Percentiles rank a stretch among this genome's conserved stretches.
Conservation (phyloP, 2,888 invertebrate genomes). For the Orchesellides sinensis region DNA sequence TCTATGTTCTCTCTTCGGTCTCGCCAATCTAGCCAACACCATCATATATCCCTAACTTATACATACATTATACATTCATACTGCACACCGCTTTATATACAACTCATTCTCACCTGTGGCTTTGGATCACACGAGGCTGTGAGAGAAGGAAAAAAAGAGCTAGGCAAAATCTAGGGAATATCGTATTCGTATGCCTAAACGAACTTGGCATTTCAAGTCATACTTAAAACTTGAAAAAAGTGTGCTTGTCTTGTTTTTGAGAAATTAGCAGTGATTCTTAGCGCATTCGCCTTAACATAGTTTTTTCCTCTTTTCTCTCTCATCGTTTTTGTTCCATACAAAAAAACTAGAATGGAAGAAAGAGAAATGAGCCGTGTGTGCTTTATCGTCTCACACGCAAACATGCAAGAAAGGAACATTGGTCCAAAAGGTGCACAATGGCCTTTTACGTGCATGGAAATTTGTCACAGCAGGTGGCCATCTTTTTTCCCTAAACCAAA, state of each 20-base stretch:
- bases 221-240: too few species aligned
- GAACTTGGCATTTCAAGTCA: too few species aligned
- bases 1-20: too few species aligned
- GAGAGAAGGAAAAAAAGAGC: slow-evolving; percentile 17
- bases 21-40: too few species aligned
- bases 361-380: slow-evolving; percentile 45
- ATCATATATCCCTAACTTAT: too few species aligned
- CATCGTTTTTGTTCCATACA: too few species aligned
- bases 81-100: slow-evolving; percentile 17
- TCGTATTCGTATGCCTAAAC: too few species aligned
- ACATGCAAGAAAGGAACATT: not conserved
- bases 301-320: not conserved
- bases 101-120: slow-evolving; percentile 66
- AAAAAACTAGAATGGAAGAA: too few species aligned
- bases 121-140: slow-evolving; percentile 54
- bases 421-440: not conserved
- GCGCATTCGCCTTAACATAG: not conserved
- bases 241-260: not conserved
- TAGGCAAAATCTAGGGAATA: too few species aligned
- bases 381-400: slow-evolving; percentile 17
- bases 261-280: not conserved
- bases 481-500: slow-evolving; percentile 15
- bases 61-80: too few species aligned
- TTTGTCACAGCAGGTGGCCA: slow-evolving; percentile 57
- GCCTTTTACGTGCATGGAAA: slow-evolving; percentile 49